These are phyloP conservation scores for Cheiracanthium punctorium DNA, from an alignment of 2,888 invertebrate species.

Conservation along the genomic window DNA sequence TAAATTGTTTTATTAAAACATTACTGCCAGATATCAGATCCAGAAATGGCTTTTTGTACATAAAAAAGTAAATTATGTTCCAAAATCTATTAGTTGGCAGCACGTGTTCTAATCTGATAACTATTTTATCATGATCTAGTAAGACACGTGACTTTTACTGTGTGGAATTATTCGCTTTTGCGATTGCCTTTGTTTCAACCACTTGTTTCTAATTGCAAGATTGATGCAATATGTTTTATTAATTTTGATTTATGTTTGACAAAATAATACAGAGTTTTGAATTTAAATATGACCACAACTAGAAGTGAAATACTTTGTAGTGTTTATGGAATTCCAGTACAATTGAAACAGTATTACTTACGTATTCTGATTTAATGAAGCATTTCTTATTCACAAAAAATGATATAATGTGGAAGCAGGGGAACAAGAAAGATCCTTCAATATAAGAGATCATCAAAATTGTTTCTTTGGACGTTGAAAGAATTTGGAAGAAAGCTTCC, in stretches of 20 bases:
- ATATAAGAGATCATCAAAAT: neutral
- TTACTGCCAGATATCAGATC: neutral
- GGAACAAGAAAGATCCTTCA: conserved; percentile 5
- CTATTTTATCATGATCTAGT: neutral
- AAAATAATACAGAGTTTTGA: neutral
- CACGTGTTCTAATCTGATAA: conserved; percentile 14
- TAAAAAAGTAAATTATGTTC: neutral
- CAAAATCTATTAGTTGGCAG: neutral
- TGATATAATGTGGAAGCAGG: neutral
- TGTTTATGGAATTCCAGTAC: conserved; percentile 19
- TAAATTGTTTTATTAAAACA: neutral
- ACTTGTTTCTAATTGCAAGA: neutral
- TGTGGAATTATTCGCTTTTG: neutral
- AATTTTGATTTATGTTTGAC: neutral
- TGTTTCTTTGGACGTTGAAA: conserved; percentile 20
- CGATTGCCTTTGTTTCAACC: neutral
- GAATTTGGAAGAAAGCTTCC: conserved; percentile 6
- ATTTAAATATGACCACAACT: conserved; percentile 17
- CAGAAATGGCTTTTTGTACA: neutral
- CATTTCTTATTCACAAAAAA: neutral
- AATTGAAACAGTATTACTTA: conserved; percentile 17
- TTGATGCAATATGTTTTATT: neutral
- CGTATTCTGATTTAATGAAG: conserved; percentile 26
- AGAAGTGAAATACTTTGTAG: conserved; percentile 5
- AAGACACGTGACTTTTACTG: neutral